Percentiles rank a stretch among this genome's conserved stretches.
phyloP scores from a whole-genome alignment of 2,888 invertebrate genomes.

The Meganola albula region DNA sequence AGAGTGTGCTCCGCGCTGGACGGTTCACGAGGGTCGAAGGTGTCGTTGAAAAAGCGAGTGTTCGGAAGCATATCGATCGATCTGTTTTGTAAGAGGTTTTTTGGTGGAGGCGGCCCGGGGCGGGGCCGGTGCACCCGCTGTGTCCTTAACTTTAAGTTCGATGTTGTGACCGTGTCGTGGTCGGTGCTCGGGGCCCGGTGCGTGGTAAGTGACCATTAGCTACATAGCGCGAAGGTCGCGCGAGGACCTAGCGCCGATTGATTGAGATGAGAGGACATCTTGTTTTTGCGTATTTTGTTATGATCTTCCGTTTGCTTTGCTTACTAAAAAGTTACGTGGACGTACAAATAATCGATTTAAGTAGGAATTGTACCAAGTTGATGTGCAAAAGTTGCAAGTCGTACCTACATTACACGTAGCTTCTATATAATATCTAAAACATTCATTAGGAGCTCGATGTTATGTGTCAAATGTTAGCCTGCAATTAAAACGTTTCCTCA shows the following conservation, averaged over 20 bases:
- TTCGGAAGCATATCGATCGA: constrained; percentile 62
- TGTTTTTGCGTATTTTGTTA: constrained; percentile 46
- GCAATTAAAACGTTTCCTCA: too few relatives aligned
- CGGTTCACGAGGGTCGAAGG: constrained; percentile 35
- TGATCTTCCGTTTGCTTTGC: constrained; percentile 22
- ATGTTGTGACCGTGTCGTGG: constrained; percentile 31
- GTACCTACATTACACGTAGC: too few relatives aligned
- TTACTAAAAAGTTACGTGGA: constrained; percentile 13
- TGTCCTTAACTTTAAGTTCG: constrained; percentile 23
- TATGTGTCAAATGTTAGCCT: too few relatives aligned
- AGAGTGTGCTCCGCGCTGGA: constrained; percentile 10
- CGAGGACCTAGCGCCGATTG: constrained; percentile 11
- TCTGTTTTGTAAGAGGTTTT: constrained; percentile 67
- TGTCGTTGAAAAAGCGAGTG: constrained; percentile 40
- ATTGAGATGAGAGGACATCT: constrained; percentile 38
- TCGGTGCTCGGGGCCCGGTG: constrained; percentile 15
- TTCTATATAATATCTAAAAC: too few relatives aligned
- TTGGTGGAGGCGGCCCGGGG: constrained; percentile 42
- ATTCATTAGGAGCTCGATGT: too few relatives aligned
- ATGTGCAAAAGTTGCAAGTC: too few relatives aligned
- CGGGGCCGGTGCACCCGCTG: constrained; percentile 40
- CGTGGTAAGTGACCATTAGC: constrained; percentile 36
- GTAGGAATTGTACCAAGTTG: too few relatives aligned
- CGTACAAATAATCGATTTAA: constrained; percentile 13
- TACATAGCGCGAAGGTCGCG: constrained; percentile 12